Base-by-base conservation (phyloP, 1,140 invertebrate genomes). In the Bombus balteatus region DNA sequence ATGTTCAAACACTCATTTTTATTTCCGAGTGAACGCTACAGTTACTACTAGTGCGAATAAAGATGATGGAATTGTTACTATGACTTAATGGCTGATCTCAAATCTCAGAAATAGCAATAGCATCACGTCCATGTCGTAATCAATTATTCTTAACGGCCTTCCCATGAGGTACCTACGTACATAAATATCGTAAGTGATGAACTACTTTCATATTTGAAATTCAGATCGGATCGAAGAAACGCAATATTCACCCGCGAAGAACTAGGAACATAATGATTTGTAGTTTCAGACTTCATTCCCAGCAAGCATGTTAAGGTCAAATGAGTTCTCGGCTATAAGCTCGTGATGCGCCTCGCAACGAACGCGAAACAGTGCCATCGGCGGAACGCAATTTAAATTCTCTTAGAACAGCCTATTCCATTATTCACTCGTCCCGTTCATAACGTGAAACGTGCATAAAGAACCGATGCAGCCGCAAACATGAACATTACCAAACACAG, bases 331-430 rank as follows among this genome's bases (percentile, higher is more conserved):
- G 37, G 13, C 47, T 39, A n/a, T 66, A 75, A 76, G 37, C 34
- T 75, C 15, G 28, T 15, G 66, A 75, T 75, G 57, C 25, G 39
- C 39, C 15, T 62, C 10, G 57, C 53, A 18, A 70, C 28, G 53
- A 72, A 71, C 66, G 53, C 39, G 68, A 85, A 85, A 85, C 75
- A 53, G 53, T 79, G 76, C 22, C 47, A 79, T 77, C 53, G 32
- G 41, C 28, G 39, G 39, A 41, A 53, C 68, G 53, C 82, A 72
- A 84, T 84, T 79, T 85, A 80, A 72, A 70, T 72, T 79, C 32
- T 47, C 53, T n/a, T 37, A 43, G 47, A 72, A 43, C 28, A 34
- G 66, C 15, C 83, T 72, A 65, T n/a, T 84, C 75, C 68, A 84
- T 85, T 85, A 85, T 85, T 85, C 83, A 80, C 68, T n/a, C 15